These are phyloP conservation scores for Eremophila alpestris DNA, from an alignment of 2,797 vertebrate genomes.

Conservation along the genomic window DNA sequence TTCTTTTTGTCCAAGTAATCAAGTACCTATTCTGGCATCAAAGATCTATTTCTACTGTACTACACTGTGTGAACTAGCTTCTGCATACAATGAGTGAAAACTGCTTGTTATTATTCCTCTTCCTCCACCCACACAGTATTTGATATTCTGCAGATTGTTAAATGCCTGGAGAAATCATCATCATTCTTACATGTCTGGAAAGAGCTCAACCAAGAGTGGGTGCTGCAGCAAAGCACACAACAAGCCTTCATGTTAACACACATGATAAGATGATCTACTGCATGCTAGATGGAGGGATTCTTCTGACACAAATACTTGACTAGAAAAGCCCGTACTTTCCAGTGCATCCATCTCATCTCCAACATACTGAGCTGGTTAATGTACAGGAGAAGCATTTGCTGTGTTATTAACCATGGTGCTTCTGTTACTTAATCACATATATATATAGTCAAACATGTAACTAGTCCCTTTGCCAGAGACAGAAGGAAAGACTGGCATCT, in stretches of 20 bases:
- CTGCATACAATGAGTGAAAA: neutral
- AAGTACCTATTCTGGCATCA: neutral
- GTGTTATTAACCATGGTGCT: neutral
- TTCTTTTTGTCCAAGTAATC: neutral
- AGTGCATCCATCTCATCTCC: neutral
- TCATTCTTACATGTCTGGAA: neutral
- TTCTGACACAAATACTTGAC: neutral
- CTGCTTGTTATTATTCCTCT: neutral
- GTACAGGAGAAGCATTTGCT: neutral
- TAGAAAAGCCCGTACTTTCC: neutral
- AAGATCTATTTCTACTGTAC: neutral
- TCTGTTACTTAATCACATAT: neutral
- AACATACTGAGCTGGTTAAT: neutral
- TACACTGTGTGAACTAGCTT: neutral
- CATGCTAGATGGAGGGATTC: neutral
- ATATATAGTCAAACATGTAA: neutral
- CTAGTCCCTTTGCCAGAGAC: neutral
- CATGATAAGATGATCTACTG: neutral
- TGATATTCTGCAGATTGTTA: neutral
- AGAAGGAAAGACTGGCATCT: neutral
- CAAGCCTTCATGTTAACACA: neutral
- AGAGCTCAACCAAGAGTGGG: neutral
- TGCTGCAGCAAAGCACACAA: neutral
- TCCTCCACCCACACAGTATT: neutral
- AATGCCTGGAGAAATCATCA: constrained; percentile 13